These are phyloP conservation scores for Chalcosyrphus nemorum DNA, from an alignment of 2,888 invertebrate species.

Conservation along the genomic window DNA sequence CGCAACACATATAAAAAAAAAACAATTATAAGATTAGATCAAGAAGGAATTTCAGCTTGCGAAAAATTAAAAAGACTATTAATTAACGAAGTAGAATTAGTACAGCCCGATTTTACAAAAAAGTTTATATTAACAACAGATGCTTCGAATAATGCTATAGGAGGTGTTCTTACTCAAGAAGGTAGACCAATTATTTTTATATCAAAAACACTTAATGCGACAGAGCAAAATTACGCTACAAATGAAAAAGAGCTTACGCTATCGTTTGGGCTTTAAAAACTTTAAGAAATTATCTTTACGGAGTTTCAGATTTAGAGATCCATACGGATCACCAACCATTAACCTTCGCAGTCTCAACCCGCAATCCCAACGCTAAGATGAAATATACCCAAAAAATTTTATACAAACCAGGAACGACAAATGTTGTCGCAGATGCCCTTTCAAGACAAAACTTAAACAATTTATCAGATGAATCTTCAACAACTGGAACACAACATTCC, in stretches of 20 bases:
- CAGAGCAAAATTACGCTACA: slow-evolving; percentile 75
- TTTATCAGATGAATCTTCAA: not conserved
- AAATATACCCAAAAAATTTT: no score
- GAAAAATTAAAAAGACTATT: not conserved
- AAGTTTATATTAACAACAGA: slow-evolving; percentile 74
- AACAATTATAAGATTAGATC: no score
- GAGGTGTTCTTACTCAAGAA: slow-evolving; percentile 76
- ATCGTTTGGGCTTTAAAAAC: slow-evolving; percentile 78
- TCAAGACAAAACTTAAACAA: slow-evolving; percentile 44
- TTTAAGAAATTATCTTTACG: slow-evolving; percentile 79
- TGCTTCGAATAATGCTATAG: slow-evolving; percentile 75
- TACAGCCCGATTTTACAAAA: slow-evolving; percentile 73
- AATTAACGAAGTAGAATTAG: not conserved
- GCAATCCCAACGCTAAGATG: slow-evolving; percentile 77
- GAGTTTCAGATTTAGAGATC: slow-evolving; percentile 72
- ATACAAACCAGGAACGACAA: slow-evolving; percentile 73
- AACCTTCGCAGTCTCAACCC: slow-evolving; percentile 49
- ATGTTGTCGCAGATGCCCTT: slow-evolving; percentile 50
- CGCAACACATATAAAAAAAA: no score
- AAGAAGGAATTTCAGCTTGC: no score
- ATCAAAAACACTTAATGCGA: slow-evolving; percentile 75
- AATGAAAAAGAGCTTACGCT: slow-evolving; percentile 79
- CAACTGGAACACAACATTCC: slow-evolving; percentile 38
- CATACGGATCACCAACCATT: slow-evolving; percentile 68
- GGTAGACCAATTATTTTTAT: slow-evolving; percentile 75